Base-by-base conservation (phyloP, 2,888 invertebrate genomes). In the Dryocosmus kuriphilus region DNA sequence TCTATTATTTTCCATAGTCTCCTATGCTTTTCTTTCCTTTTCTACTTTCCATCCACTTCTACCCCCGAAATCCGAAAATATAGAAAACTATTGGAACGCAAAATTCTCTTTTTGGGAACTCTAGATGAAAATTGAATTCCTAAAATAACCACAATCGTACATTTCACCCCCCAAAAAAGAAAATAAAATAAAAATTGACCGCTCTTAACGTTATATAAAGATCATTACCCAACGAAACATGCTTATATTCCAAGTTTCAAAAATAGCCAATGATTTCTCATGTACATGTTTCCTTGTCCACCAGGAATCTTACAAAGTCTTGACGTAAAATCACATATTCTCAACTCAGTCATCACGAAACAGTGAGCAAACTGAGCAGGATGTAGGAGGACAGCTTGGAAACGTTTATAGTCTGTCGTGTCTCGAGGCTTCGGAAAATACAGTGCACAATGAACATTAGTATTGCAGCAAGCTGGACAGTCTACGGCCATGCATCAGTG, bases 331-430 rank as follows among this genome's bases (percentile, higher is more conserved):
- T 51, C 46, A 30, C 46, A 51, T 71, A 41, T 63, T 67, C 51
- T 9, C 9, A 55, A 55, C 60, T 24, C 24, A 60, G 60, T 14
- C 27, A 60, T 60, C 11, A 19, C n/a, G 27, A 46, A 46, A 65
- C n/a, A 65, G 27, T 51, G 4, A 71, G 27, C 41, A 67, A 62
- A 24, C 22, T 27, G 27, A 41, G 71, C 27, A 46, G 71, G 51
- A 71, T 51, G 71, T 71, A 71, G 30, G 71, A 71, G 46, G 71
- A 71, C 71, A 71, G 71, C 46, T 71, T 71, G 71, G 51, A 27
- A 51, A 71, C 41, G 41, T 71, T 71, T 65, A 38, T 65, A 65
- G 65, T 65, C 65, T 27, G 65, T 65, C 16, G 65, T 63, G 62
- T 16, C 38, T 41, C 38, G 46, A 51, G n/a, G 71, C 71, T 46